Base-by-base conservation (phyloP, 2,797 vertebrate species). In the Eospalax fontanierii region DNA sequence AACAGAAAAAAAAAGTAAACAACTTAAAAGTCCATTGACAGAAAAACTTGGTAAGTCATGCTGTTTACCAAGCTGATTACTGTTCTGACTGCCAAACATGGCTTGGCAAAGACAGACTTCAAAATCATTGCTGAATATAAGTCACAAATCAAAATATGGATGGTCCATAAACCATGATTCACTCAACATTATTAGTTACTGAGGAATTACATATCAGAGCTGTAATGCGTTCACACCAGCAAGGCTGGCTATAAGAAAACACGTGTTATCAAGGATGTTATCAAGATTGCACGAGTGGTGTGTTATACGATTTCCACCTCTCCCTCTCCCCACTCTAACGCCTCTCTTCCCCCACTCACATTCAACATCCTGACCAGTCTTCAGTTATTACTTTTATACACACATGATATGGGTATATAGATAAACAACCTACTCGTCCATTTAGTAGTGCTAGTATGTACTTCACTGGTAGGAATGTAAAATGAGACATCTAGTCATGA, bases 181-280 rank as follows among this genome's bases (percentile, higher is more conserved):
- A 24, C 26, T 28, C 38, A 73, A 61, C 33, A 46, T 76, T 63
- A 38, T 86, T 83, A 87, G 19, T 26, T 28, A 61, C 57, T 86
- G 66, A 40, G 6, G 21, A 89, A 96, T 79, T 75, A 82, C 11
- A 85, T 70, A 80, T 83, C 24, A 94, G n/a, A 95, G 22, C 4
- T 0, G 6, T 19, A 71, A 9, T 63, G 18, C 16, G 1, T 75
- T 81, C 5, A 43, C 11, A 68, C 7, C 26, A 8, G 11, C 1
- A 26, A 15, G 38, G 50, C 24, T 80, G 24, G 6, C 68, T 89
- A 0, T 68, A 30, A 87, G 88, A 86, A 81, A 92, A 93, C 66
- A 33, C 68, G 38, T 30, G 14, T 11, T 11, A 46, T n/a, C n/a
- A n/a, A n/a, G n/a, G n/a, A n/a, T n/a, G n/a, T n/a, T n/a, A n/a